Evolutionary conservation across 1,140 invertebrate species (phyloP), one percentile per base, ranked within the genome.

Genomic region (Drosophila ananassae): DNA sequence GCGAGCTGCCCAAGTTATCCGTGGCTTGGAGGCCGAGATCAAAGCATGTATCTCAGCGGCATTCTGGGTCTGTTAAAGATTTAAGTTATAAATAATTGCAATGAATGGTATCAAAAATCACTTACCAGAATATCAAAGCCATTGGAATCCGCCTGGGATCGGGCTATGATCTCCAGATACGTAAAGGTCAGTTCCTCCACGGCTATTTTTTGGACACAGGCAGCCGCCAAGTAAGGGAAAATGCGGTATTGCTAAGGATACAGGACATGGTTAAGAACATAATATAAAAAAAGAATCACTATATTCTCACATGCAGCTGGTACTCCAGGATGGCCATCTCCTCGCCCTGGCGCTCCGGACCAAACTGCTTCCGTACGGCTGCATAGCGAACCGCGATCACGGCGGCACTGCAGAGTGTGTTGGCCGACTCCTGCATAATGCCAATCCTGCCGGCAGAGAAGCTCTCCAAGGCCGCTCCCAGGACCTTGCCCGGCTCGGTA

Each of bases 311-410:
- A 92, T 97, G 97, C 52, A 97, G 92, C 91, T 97, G 97, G 93
- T 99, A 99, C 92, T 99, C 97, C 55, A 99, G 92, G 48, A 99
- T 95, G 24, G 98, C 95, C 54, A 96, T 93, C 93, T 98, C 97
- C 53, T 93, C 93, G 59, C 93, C 93, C 25, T 93, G 92, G 9
- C 93, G 91, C 9, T 94, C 92, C 6, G 95, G 95, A 4, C 97
- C 97, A 92, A 99, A 99, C 93, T 99, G 98, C 92, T 94, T 96
- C 44, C 98, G 93, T 0, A 96, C 96, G 2, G 96, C 97, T 39
- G 97, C 96, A 93, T 99, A 99, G 46, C 98, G 94, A 17, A 98
- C 93, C 0, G 97, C 97, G 73, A 99, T 98, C 0, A 95, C 94
- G 2, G 98, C 91, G 8, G 95, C 96, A 68, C 95, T 93, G 34